Evolutionary conservation across 2,797 vertebrate species (phyloP).

Genomic region (Sitta carolinensis): DNA sequence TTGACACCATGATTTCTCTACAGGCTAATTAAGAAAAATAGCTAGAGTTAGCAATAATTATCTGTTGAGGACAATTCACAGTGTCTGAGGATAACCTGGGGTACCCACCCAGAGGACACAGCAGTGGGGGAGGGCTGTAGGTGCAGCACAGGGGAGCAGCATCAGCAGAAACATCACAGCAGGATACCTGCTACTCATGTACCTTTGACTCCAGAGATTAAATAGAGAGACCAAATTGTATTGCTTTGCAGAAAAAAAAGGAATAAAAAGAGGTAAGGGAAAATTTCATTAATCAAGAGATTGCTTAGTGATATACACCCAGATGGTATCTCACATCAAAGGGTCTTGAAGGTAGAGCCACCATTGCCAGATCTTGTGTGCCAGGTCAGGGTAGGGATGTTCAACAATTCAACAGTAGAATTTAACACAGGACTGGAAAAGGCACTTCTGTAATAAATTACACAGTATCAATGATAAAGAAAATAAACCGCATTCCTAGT

Average conservation of each 20-base stretch:
- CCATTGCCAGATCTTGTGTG: neutral
- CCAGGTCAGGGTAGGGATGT: neutral
- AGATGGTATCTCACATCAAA: neutral
- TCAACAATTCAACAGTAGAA: neutral
- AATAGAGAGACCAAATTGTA: neutral
- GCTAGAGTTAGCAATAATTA: neutral
- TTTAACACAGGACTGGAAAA: neutral
- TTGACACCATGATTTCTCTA: rapidly evolving
- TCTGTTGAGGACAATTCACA: neutral
- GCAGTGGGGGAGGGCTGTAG: neutral
- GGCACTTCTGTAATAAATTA: neutral
- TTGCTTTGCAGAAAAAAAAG: neutral
- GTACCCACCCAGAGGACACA: neutral
- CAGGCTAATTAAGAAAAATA: neutral
- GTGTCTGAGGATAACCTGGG: neutral
- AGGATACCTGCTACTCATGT: rapidly evolving
- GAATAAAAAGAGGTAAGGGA: neutral
- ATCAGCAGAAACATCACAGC: neutral
- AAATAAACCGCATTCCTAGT: neutral
- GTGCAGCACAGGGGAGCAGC: neutral
- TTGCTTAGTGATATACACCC: neutral
- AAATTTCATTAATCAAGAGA: neutral
- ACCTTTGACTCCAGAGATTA: neutral
- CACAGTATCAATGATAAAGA: neutral
- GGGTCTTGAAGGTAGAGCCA: neutral